phyloP scores from a whole-genome alignment of 2,797 vertebrate species.

The Anomalospiza imberbis region DNA sequence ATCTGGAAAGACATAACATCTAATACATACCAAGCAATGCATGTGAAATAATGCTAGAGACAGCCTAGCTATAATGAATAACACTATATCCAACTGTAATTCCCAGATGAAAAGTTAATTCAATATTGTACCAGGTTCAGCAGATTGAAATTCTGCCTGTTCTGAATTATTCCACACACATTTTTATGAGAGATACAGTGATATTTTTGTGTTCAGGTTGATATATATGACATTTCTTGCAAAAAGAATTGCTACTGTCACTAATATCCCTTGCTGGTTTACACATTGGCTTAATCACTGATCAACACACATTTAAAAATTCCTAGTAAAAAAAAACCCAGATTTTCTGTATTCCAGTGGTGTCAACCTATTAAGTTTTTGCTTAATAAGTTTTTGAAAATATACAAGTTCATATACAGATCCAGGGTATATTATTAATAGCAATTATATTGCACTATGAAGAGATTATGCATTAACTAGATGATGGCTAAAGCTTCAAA shows the following conservation, averaged over 20 bases:
- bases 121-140: not conserved
- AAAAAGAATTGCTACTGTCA: not conserved
- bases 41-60: not conserved
- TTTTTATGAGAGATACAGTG: not conserved
- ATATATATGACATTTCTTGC: not conserved
- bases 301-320: not conserved
- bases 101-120: conserved; percentile 8
- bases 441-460: not conserved
- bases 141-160: not conserved
- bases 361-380: not conserved
- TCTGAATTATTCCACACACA: not conserved
- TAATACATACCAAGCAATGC: not conserved
- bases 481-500: not conserved
- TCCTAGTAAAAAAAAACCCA: not conserved
- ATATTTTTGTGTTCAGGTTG: not conserved
- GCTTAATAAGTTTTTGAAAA: not conserved
- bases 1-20: not conserved
- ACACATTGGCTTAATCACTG: not conserved
- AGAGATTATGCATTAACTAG: not conserved
- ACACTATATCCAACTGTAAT: not conserved
- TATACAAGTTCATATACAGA: not conserved
- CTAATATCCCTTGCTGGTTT: not conserved
- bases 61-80: not conserved
- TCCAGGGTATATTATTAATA: not conserved
- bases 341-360: not conserved